Conservation (phyloP, 2,888 invertebrate genomes). For the Cheilosia grossa region DNA sequence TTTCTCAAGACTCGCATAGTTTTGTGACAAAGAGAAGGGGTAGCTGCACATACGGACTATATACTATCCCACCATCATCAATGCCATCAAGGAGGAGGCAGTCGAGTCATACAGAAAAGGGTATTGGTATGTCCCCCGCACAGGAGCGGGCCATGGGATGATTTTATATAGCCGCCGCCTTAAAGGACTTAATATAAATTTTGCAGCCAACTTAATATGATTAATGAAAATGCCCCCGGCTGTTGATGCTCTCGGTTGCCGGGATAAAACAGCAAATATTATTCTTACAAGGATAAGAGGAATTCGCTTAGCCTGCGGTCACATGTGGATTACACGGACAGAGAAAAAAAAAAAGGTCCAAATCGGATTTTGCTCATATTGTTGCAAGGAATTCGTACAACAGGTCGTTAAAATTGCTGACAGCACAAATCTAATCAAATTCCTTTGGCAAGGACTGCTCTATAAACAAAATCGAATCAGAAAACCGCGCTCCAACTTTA, state of each 20-base stretch:
- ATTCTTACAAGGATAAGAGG: constrained; percentile 47
- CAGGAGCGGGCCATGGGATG: constrained; percentile 21
- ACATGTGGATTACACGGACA: constrained; percentile 47
- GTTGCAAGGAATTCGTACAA: constrained; percentile 7
- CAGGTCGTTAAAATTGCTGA: constrained; percentile 65
- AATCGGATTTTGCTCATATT: constrained; percentile 45
- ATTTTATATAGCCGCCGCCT: constrained; percentile 64
- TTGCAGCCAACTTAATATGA: constrained; percentile 65
- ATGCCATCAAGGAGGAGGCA: constrained; percentile 42
- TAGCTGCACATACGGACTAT: background rate
- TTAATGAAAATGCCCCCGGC: constrained; percentile 65
- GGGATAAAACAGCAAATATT: constrained; percentile 8
- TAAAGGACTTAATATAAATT: constrained; percentile 72
- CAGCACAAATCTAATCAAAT: constrained; percentile 72
- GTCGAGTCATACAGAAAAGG: constrained; percentile 31
- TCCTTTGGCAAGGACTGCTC: constrained; percentile 54
- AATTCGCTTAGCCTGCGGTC: constrained; percentile 60
- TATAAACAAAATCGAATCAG: constrained; percentile 57
- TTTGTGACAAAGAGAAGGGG: constrained; percentile 20
- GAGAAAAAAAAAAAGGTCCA: constrained; percentile 4
- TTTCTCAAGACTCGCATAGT: constrained; percentile 62
- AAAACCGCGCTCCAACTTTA: constrained; percentile 60
- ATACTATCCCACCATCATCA: constrained; percentile 28
- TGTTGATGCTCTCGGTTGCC: constrained; percentile 8
- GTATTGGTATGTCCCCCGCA: background rate